Conservation (phyloP, 2,888 invertebrate genomes). For the Liposcelis brunnea region DNA sequence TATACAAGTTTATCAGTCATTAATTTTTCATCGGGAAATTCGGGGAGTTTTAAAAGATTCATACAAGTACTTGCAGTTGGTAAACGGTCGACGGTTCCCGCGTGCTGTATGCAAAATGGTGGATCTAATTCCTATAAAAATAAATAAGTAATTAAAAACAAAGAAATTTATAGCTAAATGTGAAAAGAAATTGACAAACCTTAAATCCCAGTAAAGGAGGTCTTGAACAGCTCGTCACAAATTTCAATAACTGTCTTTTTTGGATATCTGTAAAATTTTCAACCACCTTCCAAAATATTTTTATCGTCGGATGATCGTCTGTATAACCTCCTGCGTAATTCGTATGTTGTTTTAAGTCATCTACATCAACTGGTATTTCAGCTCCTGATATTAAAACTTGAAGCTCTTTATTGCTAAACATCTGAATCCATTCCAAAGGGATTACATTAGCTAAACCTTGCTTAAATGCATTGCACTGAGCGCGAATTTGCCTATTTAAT, state of each 20-base stretch:
- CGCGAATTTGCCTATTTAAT: slow-evolving; percentile 73
- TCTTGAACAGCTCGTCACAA: slow-evolving; percentile 94
- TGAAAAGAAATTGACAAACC: slow-evolving; percentile 32
- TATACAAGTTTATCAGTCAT: slow-evolving; percentile 72
- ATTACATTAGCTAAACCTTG: slow-evolving; percentile 80
- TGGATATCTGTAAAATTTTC: slow-evolving; percentile 66
- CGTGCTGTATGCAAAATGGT: slow-evolving; percentile 89
- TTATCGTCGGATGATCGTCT: slow-evolving; percentile 65
- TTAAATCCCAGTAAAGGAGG: slow-evolving; percentile 94
- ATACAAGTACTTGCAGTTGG: slow-evolving; percentile 97
- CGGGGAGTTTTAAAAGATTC: slow-evolving; percentile 91
- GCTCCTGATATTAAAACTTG: slow-evolving; percentile 95
- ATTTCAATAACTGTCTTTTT: slow-evolving; percentile 77
- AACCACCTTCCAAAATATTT: slow-evolving; percentile 79
- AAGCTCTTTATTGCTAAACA: slow-evolving; percentile 88
- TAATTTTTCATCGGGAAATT: slow-evolving; percentile 59
- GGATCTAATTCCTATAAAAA: slow-evolving; percentile 72
- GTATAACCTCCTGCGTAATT: slow-evolving; percentile 80
- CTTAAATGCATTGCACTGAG: slow-evolving; percentile 76
- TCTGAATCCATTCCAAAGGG: slow-evolving; percentile 78
- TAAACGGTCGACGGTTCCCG: slow-evolving; percentile 74
- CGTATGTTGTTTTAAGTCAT: slow-evolving; percentile 73
- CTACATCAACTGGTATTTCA: slow-evolving; percentile 80
- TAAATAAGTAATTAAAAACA: slow-evolving; percentile 12
- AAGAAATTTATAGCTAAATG: slow-evolving; percentile 8